phyloP scores from a whole-genome alignment of 2,888 invertebrate species.

The Sesia bembeciformis region DNA sequence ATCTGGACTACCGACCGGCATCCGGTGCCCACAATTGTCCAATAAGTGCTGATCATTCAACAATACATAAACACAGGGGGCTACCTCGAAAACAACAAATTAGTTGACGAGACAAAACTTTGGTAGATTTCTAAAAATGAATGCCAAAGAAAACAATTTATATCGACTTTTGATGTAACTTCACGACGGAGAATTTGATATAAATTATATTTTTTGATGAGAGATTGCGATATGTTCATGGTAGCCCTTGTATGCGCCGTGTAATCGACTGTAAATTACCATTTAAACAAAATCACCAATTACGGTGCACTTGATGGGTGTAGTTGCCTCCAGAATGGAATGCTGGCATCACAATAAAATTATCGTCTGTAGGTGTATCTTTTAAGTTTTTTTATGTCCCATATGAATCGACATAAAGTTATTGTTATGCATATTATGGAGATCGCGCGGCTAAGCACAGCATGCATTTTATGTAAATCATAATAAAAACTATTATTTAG shows the following conservation, averaged over 20 bases:
- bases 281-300: conserved; percentile 20
- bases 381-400: background rate
- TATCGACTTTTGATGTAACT: too few relatives aligned
- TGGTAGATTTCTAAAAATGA: too few relatives aligned
- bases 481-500: too few relatives aligned
- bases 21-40: conserved; percentile 49
- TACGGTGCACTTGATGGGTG: conserved; percentile 14
- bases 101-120: too few relatives aligned
- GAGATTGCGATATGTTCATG: background rate
- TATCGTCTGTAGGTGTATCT: background rate
- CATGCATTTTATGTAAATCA: too few relatives aligned
- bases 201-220: too few relatives aligned
- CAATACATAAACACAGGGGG: conserved; percentile 15
- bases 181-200: too few relatives aligned
- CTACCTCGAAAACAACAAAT: background rate
- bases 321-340: conserved; percentile 15
- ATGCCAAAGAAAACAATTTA: too few relatives aligned
- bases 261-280: conserved; percentile 4
- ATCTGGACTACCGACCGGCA: conserved; percentile 42
- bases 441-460: too few relatives aligned
- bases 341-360: conserved; percentile 6
- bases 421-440: too few relatives aligned
- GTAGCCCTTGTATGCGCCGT: background rate
- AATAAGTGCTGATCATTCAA: conserved; percentile 35
- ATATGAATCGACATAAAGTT: background rate